Percentiles rank a stretch among this genome's conserved stretches.
phyloP scores from a whole-genome alignment of 1,140 invertebrate species.

The Nasonia longicornis region DNA sequence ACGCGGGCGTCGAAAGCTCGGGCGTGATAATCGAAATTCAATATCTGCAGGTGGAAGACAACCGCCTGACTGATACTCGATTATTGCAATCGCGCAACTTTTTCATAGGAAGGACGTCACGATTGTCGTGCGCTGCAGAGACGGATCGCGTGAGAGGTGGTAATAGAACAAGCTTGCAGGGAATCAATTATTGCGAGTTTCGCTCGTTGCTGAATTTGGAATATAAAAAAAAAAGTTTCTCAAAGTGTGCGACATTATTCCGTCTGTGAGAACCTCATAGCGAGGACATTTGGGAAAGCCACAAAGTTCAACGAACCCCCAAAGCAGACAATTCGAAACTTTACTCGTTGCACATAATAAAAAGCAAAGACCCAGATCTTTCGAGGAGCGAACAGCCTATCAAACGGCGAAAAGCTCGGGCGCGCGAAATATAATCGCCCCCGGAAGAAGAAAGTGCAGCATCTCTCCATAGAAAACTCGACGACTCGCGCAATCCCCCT shows the following conservation, averaged over 20 bases:
- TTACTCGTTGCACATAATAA: not conserved
- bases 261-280: not conserved
- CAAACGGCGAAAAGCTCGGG: not conserved
- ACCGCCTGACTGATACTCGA: not conserved
- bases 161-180: not conserved
- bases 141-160: not conserved
- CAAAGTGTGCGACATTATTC: not conserved
- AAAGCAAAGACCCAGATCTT: not conserved
- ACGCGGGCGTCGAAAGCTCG: not conserved
- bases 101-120: not conserved
- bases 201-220: not conserved
- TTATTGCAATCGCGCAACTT: not conserved
- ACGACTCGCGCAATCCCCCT: not conserved
- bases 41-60: not conserved
- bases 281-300: not conserved
- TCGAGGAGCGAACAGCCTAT: not conserved
- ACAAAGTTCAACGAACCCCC: constrained; percentile 2
- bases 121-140: not conserved
- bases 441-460: not conserved
- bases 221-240: not conserved
- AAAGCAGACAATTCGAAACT: not conserved
- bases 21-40: constrained; percentile 30
- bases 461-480: not conserved
- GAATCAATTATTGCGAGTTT: not conserved
- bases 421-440: not conserved